These are phyloP conservation scores for Pseudomyrmex gracilis DNA, from an alignment of 1,140 invertebrate genomes.

Conservation along the genomic window DNA sequence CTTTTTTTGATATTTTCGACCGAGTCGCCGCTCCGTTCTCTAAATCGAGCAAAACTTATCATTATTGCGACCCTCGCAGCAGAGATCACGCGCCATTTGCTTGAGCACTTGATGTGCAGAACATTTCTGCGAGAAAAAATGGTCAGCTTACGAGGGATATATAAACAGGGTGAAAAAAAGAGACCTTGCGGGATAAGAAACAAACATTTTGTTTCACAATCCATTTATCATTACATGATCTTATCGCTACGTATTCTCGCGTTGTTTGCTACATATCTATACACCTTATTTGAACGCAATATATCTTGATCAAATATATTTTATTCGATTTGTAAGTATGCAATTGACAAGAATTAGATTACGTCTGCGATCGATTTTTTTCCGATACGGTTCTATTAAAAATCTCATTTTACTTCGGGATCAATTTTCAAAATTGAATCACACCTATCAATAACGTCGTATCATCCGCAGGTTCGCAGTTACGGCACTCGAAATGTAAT, in stretches of 20 bases:
- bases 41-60: conserved; percentile 2
- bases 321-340: not conserved
- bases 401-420: conserved; percentile 34
- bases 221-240: not conserved
- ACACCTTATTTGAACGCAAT: not conserved
- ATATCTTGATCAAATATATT: too few relatives aligned
- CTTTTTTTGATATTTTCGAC: not conserved
- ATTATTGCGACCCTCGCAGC: not conserved
- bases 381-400: conserved; percentile 21
- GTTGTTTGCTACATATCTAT: not conserved
- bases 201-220: not conserved
- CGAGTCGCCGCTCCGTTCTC: not conserved
- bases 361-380: not conserved
- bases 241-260: not conserved
- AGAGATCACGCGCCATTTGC: not conserved
- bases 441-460: conserved; percentile 33
- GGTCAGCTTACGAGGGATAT: not conserved
- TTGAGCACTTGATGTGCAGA: not conserved
- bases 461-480: conserved; percentile 26
- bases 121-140: conserved; percentile 3
- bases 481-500: conserved; percentile 50
- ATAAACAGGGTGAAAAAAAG: not conserved
- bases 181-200: not conserved
- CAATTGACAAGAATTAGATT: conserved; percentile 15
- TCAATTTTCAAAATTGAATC: conserved; percentile 42